phyloP scores from a whole-genome alignment of 2,113 vertebrate species.

The Corynorhinus townsendii region DNA sequence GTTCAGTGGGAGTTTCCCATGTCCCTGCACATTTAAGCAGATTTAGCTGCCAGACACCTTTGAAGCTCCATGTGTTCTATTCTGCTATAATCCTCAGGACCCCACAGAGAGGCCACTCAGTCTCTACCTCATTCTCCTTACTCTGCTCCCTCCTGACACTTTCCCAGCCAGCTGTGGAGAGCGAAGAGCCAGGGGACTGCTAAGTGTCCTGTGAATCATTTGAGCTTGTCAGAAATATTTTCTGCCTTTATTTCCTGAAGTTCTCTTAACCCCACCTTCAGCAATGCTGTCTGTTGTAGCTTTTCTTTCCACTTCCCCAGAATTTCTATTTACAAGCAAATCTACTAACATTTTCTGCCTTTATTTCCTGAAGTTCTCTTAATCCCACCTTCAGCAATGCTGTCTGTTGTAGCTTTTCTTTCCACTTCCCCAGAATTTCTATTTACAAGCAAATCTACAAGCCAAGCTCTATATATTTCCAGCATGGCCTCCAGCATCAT shows the following conservation, averaged over 20 bases:
- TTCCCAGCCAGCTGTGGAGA: not conserved
- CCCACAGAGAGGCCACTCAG: not conserved
- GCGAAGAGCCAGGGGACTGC: too few species aligned
- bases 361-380: not conserved
- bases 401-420: not conserved
- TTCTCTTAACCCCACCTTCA: not conserved
- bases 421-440: not conserved
- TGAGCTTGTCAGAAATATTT: not conserved
- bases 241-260: not conserved
- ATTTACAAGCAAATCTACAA: not conserved
- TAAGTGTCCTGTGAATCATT: not conserved
- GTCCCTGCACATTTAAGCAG: not conserved
- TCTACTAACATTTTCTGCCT: not conserved
- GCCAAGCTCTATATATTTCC: not conserved
- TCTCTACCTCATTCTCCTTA: not conserved
- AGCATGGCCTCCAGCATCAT: not conserved
- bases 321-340: not conserved
- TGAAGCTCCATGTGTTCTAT: not conserved
- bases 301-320: not conserved
- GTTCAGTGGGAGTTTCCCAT: not conserved
- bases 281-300: not conserved
- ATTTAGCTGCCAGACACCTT: not conserved
- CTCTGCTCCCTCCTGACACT: not conserved
- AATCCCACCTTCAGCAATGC: not conserved
- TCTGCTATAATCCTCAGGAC: not conserved